Evolutionary conservation across 2,888 invertebrate genomes (phyloP).

Genomic region (Holacanthella duospinosa): DNA sequence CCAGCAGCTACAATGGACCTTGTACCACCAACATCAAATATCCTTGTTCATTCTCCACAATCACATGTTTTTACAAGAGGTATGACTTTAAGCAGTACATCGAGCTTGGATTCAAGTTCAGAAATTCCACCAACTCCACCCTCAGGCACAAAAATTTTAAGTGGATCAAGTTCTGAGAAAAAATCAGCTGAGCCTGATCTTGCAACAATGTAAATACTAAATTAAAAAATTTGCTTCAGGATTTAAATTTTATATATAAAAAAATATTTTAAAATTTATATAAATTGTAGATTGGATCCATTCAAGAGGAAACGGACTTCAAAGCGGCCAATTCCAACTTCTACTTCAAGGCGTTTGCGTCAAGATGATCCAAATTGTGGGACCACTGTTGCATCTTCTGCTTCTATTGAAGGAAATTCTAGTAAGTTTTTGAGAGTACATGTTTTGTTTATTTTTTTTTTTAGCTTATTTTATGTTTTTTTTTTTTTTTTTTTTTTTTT

Average conservation of each 20-base stretch:
- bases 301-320: conserved; percentile 35
- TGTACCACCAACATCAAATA: background rate
- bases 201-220: background rate
- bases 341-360: conserved; percentile 25
- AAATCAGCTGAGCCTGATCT: background rate
- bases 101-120: background rate
- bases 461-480: too few species aligned
- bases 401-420: too few species aligned
- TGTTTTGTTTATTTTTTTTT: too few species aligned
- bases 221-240: background rate
- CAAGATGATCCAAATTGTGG: conserved; percentile 35
- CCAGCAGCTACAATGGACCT: too few species aligned
- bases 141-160: background rate
- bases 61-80: background rate
- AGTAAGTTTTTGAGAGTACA: too few species aligned
- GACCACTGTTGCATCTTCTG: too few species aligned
- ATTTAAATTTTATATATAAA: too few species aligned
- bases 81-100: background rate
- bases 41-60: background rate
- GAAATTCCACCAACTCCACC: background rate
- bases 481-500: background rate
- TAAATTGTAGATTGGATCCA: conserved; percentile 18
- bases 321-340: conserved; percentile 35
- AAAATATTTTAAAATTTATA: background rate
- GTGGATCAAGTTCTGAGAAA: background rate